Conservation (phyloP, 2,113 vertebrate species). For the Xenopus borealis region DNA sequence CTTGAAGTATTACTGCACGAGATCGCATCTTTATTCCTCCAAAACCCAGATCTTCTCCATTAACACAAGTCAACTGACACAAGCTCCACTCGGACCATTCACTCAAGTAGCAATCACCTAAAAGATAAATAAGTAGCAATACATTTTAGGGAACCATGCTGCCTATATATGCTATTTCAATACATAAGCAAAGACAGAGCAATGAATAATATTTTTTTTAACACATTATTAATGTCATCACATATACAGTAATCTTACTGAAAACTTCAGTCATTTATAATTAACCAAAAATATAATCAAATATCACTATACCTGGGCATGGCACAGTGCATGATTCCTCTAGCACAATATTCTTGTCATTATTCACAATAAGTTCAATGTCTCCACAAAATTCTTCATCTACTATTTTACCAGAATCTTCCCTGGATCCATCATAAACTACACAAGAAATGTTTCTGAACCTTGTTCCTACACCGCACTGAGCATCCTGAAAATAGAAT, state of each 20-base stretch:
- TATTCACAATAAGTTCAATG: conserved; percentile 74
- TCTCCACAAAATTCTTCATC: conserved; percentile 89
- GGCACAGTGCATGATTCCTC: conserved; percentile 87
- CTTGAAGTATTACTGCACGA: conserved; percentile 84
- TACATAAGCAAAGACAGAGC: too few species aligned
- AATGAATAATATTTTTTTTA: too few species aligned
- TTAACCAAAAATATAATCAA: too few species aligned
- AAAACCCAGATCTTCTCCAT: conserved; percentile 81
- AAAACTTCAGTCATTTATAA: too few species aligned
- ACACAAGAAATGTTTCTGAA: conserved; percentile 88
- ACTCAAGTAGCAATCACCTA: conserved; percentile 95
- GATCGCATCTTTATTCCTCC: conserved; percentile 87
- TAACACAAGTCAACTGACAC: conserved; percentile 87
- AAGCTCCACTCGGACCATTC: conserved; percentile 95
- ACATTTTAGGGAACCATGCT: too few species aligned
- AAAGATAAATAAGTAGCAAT: not conserved
- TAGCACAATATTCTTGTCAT: conserved; percentile 72
- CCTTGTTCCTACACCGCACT: conserved; percentile 85
- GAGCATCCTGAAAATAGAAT: conserved; percentile 71
- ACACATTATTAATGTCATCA: too few species aligned
- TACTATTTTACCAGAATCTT: conserved; percentile 71
- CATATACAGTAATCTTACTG: too few species aligned
- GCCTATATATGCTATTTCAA: too few species aligned
- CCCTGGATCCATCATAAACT: conserved; percentile 81
- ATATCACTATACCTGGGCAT: conserved; percentile 80